phyloP scores from a whole-genome alignment of 2,888 invertebrate species.

The Volucella inflata region DNA sequence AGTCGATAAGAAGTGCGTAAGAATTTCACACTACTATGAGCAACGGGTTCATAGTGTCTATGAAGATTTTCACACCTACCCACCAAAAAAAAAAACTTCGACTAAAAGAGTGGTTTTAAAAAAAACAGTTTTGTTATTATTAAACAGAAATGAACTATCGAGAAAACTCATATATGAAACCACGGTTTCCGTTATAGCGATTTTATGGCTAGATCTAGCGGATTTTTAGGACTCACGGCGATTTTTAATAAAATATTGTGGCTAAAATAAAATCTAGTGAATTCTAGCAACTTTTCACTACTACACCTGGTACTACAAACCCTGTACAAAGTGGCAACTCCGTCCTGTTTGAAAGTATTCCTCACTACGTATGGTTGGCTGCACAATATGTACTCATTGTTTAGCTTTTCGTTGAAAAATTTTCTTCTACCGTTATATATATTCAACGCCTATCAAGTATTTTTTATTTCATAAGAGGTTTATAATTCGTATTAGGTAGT shows the following conservation, averaged over 20 bases:
- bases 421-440: constrained; percentile 7
- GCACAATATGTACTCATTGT: neutral
- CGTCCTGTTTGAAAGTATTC: neutral
- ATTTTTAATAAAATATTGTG: constrained; percentile 20
- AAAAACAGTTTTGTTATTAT: no score
- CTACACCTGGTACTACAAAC: constrained; percentile 1
- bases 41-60: no score
- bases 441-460: neutral
- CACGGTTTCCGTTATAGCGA: no score
- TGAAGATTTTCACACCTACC: no score
- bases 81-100: no score
- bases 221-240: constrained; percentile 3
- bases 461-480: constrained; percentile 4
- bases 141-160: no score
- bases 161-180: no score
- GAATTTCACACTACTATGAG: no score
- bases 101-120: no score
- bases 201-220: no score
- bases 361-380: neutral
- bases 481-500: neutral
- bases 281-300: constrained; percentile 18
- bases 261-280: constrained; percentile 28
- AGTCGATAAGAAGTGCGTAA: no score
- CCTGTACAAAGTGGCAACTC: neutral
- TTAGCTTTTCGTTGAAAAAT: neutral